Conservation (phyloP, 2,888 invertebrate genomes). For the Dasypolia templi region DNA sequence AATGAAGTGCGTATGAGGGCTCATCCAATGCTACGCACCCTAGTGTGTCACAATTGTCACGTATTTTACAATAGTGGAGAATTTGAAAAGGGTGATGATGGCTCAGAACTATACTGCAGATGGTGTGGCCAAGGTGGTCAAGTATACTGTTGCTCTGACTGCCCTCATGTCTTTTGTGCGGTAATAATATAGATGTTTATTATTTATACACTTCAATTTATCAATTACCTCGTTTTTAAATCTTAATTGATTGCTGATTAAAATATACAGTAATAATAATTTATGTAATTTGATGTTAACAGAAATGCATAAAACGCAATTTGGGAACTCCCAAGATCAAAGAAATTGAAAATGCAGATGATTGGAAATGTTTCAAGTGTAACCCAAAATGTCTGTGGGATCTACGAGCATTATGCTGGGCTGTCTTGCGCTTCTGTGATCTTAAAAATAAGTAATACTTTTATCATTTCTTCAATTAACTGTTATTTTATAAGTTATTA, state of each 20-base stretch:
- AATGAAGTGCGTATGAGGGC: slow-evolving; percentile 92
- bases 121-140: slow-evolving; percentile 96
- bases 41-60: slow-evolving; percentile 93
- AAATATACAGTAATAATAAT: too few relatives aligned
- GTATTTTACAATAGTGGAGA: slow-evolving; percentile 95
- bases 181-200: slow-evolving; percentile 77
- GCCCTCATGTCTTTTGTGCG: slow-evolving; percentile 94
- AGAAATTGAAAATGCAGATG: slow-evolving; percentile 94
- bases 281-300: slow-evolving; percentile 72
- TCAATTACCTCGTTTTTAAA: neutral
- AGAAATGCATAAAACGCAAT: slow-evolving; percentile 94
- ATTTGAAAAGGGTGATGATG: slow-evolving; percentile 95
- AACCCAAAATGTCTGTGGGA: slow-evolving; percentile 92
- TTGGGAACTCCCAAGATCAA: slow-evolving; percentile 92
- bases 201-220: neutral
- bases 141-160: slow-evolving; percentile 94
- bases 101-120: slow-evolving; percentile 95
- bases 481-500: neutral
- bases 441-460: slow-evolving; percentile 89
- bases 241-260: neutral
- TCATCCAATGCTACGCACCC: slow-evolving; percentile 93
- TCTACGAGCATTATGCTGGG: slow-evolving; percentile 93
- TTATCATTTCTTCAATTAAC: neutral
- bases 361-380: slow-evolving; percentile 95
- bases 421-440: slow-evolving; percentile 92